Percentiles rank a stretch among this genome's conserved stretches.
Conservation (phyloP, 2,113 vertebrate species). For the Campylomormyrus tamandua region DNA sequence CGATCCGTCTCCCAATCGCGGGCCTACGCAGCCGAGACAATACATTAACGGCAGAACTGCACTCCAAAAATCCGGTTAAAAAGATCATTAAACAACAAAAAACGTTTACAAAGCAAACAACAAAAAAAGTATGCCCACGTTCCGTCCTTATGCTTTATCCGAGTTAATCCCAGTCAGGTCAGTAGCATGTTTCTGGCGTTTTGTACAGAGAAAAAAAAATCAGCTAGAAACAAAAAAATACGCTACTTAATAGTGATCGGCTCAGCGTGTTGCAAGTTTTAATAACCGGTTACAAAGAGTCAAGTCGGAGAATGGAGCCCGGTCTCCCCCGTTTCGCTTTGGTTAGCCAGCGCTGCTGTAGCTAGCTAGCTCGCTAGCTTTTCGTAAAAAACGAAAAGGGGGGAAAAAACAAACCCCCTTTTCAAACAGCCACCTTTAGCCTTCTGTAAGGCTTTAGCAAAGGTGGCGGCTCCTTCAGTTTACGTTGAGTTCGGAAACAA, state of each 20-base stretch:
- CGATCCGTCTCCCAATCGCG: conserved; percentile 52
- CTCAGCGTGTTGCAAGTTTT: conserved; percentile 25
- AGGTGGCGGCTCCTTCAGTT: conserved; percentile 52
- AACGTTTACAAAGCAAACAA: conserved; percentile 40
- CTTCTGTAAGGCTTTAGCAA: conserved; percentile 55
- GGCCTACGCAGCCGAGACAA: conserved; percentile 50
- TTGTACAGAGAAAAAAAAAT: conserved; percentile 9
- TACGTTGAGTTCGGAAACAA: conserved; percentile 56
- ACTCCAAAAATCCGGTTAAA: conserved; percentile 31
- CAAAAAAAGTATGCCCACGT: conserved; percentile 52
- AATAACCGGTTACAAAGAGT: conserved; percentile 39
- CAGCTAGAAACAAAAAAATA: conserved; percentile 21
- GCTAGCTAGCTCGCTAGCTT: conserved; percentile 50
- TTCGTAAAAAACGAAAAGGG: conserved; percentile 44
- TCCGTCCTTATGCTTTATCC: conserved; percentile 47
- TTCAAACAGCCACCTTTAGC: conserved; percentile 58
- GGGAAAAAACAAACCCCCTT: conserved; percentile 46
- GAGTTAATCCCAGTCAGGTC: conserved; percentile 52
- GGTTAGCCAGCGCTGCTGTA: conserved; percentile 60
- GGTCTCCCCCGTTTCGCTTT: conserved; percentile 50
- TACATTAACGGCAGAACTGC: conserved; percentile 52
- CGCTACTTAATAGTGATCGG: conserved; percentile 20
- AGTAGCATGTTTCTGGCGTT: conserved; percentile 25
- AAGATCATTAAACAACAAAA: conserved; percentile 21
- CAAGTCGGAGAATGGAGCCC: conserved; percentile 48